Conservation (phyloP, 1,140 invertebrate genomes). For the Trinorchestia longiramus region DNA sequence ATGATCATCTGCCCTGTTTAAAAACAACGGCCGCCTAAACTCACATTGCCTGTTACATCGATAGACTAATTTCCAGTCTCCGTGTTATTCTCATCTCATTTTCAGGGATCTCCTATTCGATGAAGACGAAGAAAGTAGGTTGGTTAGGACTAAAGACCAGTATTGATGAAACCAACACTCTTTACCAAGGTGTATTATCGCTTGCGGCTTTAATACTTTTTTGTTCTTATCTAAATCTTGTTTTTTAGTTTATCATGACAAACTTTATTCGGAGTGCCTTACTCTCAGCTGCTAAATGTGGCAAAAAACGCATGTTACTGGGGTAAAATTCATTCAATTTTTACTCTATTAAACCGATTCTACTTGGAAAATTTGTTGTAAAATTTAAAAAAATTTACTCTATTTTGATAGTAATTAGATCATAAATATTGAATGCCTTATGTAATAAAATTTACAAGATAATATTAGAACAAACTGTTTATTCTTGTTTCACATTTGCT, state of each 20-base stretch:
- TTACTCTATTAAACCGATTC: background rate
- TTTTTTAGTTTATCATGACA: background rate
- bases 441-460: too few relatives aligned
- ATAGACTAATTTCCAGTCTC: conserved; percentile 45
- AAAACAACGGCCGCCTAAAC: conserved; percentile 47
- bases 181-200: background rate
- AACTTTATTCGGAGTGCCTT: background rate
- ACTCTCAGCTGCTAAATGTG: background rate
- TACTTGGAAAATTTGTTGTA: background rate
- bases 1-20: conserved; percentile 4
- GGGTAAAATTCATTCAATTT: background rate
- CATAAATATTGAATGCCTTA: too few relatives aligned
- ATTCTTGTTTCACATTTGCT: too few relatives aligned
- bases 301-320: background rate
- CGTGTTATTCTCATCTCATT: background rate
- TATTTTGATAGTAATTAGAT: too few relatives aligned
- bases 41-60: conserved; percentile 51
- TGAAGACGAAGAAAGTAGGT: background rate
- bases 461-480: too few relatives aligned
- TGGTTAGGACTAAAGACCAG: background rate
- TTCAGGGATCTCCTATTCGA: background rate
- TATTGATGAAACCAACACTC: background rate
- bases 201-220: background rate
- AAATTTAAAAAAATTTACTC: background rate
- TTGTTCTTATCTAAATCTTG: background rate